These are phyloP conservation scores for Bombus breviceps DNA, from an alignment of 1,140 invertebrate genomes.

Conservation along the genomic window DNA sequence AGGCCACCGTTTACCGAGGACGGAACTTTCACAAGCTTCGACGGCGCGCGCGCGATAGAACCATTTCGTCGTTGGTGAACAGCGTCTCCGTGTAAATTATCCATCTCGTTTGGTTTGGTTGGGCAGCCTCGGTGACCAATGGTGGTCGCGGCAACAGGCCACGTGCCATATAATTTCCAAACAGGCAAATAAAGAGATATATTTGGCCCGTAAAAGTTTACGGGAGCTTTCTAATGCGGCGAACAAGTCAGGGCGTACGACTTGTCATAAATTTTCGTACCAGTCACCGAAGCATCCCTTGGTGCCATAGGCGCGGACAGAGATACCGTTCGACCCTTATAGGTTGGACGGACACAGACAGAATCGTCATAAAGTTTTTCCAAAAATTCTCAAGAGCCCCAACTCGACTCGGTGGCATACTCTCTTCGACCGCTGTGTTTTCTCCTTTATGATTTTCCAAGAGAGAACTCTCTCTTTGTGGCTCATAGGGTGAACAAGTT, in stretches of 20 bases:
- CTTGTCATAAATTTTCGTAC: slow-evolving; percentile 54
- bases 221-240: slow-evolving; percentile 43
- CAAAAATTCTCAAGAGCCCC: slow-evolving; percentile 31
- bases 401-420: neutral
- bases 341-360: neutral
- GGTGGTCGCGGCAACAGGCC: slow-evolving; percentile 35
- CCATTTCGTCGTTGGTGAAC: neutral
- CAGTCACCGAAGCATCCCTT: slow-evolving; percentile 4
- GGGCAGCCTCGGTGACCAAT: neutral
- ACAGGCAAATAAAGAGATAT: slow-evolving; percentile 50
- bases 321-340: neutral
- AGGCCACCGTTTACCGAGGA: neutral
- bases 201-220: slow-evolving; percentile 45
- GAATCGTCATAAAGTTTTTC: slow-evolving; percentile 43
- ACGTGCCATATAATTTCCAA: slow-evolving; percentile 64
- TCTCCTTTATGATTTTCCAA: slow-evolving; percentile 24
- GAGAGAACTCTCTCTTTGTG: neutral
- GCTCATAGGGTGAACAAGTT: neutral
- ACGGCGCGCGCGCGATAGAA: neutral
- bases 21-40: neutral
- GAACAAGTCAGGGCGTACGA: slow-evolving; percentile 29
- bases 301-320: neutral
- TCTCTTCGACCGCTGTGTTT: slow-evolving; percentile 21
- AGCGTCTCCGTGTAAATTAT: slow-evolving; percentile 43
- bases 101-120: slow-evolving; percentile 12